Percentiles rank a stretch among this genome's conserved stretches.
Evolutionary conservation across 2,797 vertebrate species (phyloP).

Genomic region (Huso huso): DNA sequence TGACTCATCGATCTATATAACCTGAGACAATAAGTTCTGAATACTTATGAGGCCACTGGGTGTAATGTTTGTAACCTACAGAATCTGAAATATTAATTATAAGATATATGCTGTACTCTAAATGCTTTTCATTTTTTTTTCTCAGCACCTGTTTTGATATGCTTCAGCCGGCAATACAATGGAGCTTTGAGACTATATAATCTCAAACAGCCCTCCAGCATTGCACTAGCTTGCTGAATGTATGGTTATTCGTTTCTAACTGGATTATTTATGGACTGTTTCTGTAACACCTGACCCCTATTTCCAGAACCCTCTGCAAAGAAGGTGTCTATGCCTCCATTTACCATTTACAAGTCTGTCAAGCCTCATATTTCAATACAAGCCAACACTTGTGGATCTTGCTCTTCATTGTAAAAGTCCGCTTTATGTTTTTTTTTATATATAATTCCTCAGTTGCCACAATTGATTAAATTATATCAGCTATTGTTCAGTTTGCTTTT

Average conservation of each 20-base stretch:
- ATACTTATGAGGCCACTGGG: no score
- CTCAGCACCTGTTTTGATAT: no score
- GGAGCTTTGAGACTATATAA: background rate
- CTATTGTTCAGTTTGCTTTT: no score
- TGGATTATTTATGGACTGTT: conserved; percentile 7
- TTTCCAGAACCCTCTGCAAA: conserved; percentile 5
- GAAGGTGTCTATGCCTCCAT: background rate
- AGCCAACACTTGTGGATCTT: no score
- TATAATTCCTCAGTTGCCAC: no score
- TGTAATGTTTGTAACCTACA: no score
- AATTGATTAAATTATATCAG: no score
- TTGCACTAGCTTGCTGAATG: background rate
- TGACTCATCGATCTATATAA: background rate
- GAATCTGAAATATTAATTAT: no score
- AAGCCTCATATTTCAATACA: background rate
- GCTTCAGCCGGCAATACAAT: background rate
- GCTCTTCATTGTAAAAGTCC: no score
- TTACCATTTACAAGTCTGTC: conserved; percentile 5
- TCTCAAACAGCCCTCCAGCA: background rate
- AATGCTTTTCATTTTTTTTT: no score
- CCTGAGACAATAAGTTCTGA: background rate
- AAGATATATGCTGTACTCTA: no score
- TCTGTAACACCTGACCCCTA: background rate
- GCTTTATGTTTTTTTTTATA: no score
- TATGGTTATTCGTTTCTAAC: background rate